These are phyloP conservation scores for Naja naja DNA, from an alignment of 2,113 vertebrate genomes.

Conservation along the genomic window DNA sequence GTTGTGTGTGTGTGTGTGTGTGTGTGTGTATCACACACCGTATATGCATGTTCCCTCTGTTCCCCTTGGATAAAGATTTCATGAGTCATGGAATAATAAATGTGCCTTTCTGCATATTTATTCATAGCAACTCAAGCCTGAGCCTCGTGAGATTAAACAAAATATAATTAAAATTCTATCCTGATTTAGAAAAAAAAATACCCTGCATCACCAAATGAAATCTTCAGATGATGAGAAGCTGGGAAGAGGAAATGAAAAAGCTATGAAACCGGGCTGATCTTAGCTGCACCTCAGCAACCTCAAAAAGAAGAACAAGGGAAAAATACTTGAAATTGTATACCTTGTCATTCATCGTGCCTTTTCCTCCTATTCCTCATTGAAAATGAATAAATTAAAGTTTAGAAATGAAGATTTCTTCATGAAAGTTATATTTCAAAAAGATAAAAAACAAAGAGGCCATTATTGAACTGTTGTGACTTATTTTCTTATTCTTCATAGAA, in stretches of 20 bases:
- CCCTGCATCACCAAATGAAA: neutral
- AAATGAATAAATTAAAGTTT: neutral
- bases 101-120: conserved; percentile 25
- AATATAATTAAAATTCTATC: conserved; percentile 32
- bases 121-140: conserved; percentile 29
- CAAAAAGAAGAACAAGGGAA: no score
- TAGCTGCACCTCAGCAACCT: neutral
- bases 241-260: neutral
- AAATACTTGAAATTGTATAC: no score
- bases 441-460: neutral
- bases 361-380: neutral
- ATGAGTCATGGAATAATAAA: conserved; percentile 31
- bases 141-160: conserved; percentile 27
- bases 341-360: neutral
- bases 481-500: neutral
- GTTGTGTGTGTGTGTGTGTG: neutral
- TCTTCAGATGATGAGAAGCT: neutral
- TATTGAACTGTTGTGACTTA: neutral
- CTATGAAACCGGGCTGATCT: neutral
- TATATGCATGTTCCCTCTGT: neutral
- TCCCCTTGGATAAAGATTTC: conserved; percentile 40
- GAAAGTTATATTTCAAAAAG: neutral
- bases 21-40: neutral
- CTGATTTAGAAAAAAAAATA: neutral
- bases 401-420: neutral